A percentile compares a stretch with the other conserved stretches of the same genome.
These are phyloP conservation scores for Erythrocercus mccallii DNA, from an alignment of 2,113 vertebrate genomes.

Conservation along the genomic window DNA sequence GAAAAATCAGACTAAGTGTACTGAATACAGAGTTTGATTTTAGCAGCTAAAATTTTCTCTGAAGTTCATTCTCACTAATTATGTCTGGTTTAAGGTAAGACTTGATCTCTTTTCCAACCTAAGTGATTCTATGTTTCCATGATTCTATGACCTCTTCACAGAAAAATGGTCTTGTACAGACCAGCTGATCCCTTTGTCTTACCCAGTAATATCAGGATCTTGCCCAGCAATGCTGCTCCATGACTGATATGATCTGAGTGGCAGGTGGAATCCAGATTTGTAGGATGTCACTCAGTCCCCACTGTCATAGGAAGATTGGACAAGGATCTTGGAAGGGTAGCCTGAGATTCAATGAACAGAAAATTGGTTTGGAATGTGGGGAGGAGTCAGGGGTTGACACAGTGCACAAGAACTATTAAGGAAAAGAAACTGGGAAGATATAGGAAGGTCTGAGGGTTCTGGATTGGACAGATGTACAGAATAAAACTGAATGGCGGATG, in stretches of 20 bases:
- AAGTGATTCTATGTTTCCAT: neutral
- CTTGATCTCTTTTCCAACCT: neutral
- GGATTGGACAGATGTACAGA: neutral
- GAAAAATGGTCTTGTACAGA: neutral
- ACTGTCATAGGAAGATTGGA: neutral
- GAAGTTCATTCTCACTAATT: neutral
- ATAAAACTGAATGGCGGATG: neutral
- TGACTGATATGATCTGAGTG: neutral
- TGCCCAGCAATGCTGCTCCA: neutral
- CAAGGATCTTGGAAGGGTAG: neutral
- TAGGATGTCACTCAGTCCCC: neutral
- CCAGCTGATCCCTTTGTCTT: neutral
- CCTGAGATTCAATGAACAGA: neutral
- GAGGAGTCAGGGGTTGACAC: neutral
- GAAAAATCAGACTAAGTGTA: neutral
- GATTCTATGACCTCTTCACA: neutral
- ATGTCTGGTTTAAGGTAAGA: neutral
- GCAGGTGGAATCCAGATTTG: neutral
- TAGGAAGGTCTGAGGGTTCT: neutral
- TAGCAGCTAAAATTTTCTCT: neutral
- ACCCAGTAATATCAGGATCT: neutral
- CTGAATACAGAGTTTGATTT: neutral
- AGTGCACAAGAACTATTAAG: neutral
- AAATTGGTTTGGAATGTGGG: fast-evolving
- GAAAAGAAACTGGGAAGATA: neutral